These are phyloP conservation scores for Nerophis lumbriciformis DNA, from an alignment of 2,113 vertebrate genomes.

Conservation along the genomic window DNA sequence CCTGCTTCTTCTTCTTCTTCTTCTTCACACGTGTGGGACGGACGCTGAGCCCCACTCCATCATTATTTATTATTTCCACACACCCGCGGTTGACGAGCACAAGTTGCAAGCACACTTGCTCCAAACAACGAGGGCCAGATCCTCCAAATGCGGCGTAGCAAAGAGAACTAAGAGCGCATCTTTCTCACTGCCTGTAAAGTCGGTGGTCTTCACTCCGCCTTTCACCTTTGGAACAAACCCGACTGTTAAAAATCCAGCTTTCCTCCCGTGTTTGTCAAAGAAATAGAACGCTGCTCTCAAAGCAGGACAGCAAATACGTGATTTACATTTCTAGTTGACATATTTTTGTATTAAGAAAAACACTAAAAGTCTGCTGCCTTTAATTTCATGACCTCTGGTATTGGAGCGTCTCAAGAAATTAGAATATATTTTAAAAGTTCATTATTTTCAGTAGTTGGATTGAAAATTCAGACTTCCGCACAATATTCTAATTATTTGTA, in stretches of 20 bases:
- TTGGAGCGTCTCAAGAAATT: too few species aligned
- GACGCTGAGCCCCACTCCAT: not conserved
- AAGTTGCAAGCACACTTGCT: constrained; percentile 43
- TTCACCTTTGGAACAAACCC: constrained; percentile 44
- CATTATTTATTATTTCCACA: constrained; percentile 26
- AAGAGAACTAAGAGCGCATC: constrained; percentile 18
- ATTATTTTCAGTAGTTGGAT: too few species aligned
- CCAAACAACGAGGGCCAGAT: constrained; percentile 19
- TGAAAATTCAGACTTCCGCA: too few species aligned
- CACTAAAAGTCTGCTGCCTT: constrained; percentile 8
- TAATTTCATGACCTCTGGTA: not conserved
- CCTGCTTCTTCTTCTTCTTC: constrained; percentile 25
- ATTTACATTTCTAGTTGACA: constrained; percentile 12
- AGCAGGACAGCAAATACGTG: constrained; percentile 6
- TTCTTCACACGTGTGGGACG: constrained; percentile 16
- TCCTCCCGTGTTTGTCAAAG: too few species aligned
- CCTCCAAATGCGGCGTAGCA: constrained; percentile 14
- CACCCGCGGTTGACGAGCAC: constrained; percentile 33
- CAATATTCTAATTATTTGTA: too few species aligned
- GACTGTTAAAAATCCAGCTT: constrained; percentile 46
- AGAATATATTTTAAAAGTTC: too few species aligned
- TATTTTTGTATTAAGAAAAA: constrained; percentile 13
- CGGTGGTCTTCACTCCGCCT: constrained; percentile 48
- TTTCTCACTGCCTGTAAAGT: constrained; percentile 55
- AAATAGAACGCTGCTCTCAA: not conserved